Percentiles rank a stretch among this genome's conserved stretches.
Conservation (phyloP, 2,888 invertebrate species). For the Lysandra coridon region DNA sequence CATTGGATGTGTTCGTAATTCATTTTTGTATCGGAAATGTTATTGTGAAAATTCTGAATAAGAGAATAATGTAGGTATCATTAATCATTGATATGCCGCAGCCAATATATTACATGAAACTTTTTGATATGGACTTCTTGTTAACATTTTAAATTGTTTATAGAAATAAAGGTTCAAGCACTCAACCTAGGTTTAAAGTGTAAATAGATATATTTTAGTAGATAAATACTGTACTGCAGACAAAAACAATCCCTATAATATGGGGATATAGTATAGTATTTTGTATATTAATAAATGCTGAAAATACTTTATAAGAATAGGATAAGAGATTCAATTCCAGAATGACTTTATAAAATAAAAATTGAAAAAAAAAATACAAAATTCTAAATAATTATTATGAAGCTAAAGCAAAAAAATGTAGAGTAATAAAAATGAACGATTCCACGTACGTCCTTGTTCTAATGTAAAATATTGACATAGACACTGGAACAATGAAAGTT, state of each 20-base stretch:
- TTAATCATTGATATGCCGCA: too few relatives aligned
- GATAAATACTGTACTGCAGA: background rate
- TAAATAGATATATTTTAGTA: background rate
- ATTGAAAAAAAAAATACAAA: too few relatives aligned
- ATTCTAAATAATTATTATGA: too few relatives aligned
- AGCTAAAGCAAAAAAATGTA: background rate
- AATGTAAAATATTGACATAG: slow-evolving; percentile 57
- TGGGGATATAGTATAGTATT: background rate
- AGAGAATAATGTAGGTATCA: background rate
- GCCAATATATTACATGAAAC: background rate
- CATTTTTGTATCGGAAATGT: background rate
- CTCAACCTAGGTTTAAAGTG: background rate
- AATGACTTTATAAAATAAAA: too few relatives aligned
- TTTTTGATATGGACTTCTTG: background rate
- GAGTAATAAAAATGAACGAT: slow-evolving; percentile 37
- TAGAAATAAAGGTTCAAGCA: background rate
- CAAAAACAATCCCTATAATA: background rate
- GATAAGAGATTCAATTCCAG: too few relatives aligned
- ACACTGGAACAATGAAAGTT: slow-evolving; percentile 58
- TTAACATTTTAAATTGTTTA: background rate
- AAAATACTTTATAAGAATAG: background rate
- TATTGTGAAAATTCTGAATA: background rate
- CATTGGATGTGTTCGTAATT: background rate
- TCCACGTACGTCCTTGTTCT: slow-evolving; percentile 47
- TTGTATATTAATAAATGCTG: too few relatives aligned